phyloP scores from a whole-genome alignment of 2,113 vertebrate genomes.

The Pseudopodoces humilis region DNA sequence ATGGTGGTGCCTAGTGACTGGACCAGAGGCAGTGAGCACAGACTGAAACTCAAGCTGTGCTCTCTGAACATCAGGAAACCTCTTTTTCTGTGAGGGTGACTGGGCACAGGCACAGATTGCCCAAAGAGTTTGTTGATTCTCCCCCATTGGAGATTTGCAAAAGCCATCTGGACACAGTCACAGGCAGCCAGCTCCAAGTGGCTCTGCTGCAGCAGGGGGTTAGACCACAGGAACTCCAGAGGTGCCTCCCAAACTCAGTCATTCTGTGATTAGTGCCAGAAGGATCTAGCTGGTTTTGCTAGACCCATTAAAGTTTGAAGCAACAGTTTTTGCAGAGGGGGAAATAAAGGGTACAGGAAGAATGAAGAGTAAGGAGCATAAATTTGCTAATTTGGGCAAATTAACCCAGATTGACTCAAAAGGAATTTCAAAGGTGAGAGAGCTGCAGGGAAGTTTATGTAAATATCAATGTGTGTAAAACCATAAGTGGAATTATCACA shows the following conservation, averaged over 20 bases:
- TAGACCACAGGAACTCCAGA: neutral
- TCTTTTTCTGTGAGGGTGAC: neutral
- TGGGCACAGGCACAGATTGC: neutral
- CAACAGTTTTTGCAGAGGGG: neutral
- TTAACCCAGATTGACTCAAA: neutral
- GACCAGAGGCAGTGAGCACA: neutral
- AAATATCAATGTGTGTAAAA: neutral
- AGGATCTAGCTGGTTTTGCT: neutral
- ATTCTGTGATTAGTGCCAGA: neutral
- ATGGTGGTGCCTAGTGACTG: neutral
- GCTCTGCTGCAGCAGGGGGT: neutral
- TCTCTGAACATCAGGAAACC: neutral
- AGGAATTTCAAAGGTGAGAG: neutral
- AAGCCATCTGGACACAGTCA: neutral
- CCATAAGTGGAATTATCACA: neutral
- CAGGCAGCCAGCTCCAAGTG: neutral
- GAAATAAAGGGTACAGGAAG: neutral
- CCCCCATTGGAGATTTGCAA: fast-evolving
- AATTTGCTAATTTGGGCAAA: neutral
- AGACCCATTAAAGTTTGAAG: neutral
- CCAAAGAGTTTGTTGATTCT: neutral
- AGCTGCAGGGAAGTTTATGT: neutral
- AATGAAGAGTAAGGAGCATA: neutral
- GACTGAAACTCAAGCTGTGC: neutral
- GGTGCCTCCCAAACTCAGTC: neutral